A percentile compares a stretch with the other conserved stretches of the same genome.
These are phyloP conservation scores for Denticeps clupeoides DNA, from an alignment of 2,797 vertebrate genomes.

Conservation along the genomic window DNA sequence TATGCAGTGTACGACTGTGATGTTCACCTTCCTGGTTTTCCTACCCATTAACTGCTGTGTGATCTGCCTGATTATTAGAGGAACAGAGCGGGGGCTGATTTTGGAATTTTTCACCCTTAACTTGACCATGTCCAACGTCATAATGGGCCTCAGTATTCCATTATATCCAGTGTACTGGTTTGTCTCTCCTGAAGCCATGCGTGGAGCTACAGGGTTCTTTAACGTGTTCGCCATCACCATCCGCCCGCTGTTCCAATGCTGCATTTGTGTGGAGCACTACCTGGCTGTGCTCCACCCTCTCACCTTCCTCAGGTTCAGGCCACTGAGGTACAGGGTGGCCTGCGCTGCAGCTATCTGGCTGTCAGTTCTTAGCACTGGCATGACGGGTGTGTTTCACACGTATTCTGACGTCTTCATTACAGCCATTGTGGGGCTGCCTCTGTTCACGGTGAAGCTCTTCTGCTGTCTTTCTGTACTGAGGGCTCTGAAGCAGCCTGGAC, in stretches of 20 bases:
- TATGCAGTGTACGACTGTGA: not conserved
- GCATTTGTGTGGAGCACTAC: constrained; percentile 25
- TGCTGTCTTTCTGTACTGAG: constrained; percentile 11
- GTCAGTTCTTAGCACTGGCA: not conserved
- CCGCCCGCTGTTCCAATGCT: constrained; percentile 14
- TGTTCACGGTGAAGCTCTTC: constrained; percentile 7
- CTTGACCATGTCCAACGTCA: not conserved
- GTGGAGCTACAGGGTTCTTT: not conserved
- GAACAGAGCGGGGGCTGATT: not conserved
- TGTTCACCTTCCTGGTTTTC: not conserved
- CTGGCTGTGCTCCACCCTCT: constrained; percentile 25
- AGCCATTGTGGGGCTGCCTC: no score
- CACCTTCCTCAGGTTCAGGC: constrained; percentile 22
- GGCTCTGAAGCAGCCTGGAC: constrained; percentile 20
- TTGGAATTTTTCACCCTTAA: not conserved
- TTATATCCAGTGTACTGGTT: not conserved
- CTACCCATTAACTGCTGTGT: not conserved
- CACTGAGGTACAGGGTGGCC: constrained; percentile 21
- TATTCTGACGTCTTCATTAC: no score
- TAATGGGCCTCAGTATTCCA: not conserved
- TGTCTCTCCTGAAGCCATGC: not conserved
- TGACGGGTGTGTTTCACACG: not conserved
- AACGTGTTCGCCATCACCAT: not conserved
- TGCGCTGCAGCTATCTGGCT: constrained; percentile 7
- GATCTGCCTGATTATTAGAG: not conserved